Evolutionary conservation across 2,113 vertebrate genomes (phyloP), one percentile per base, ranked within the genome.

Genomic region (Ursus arctos): DNA sequence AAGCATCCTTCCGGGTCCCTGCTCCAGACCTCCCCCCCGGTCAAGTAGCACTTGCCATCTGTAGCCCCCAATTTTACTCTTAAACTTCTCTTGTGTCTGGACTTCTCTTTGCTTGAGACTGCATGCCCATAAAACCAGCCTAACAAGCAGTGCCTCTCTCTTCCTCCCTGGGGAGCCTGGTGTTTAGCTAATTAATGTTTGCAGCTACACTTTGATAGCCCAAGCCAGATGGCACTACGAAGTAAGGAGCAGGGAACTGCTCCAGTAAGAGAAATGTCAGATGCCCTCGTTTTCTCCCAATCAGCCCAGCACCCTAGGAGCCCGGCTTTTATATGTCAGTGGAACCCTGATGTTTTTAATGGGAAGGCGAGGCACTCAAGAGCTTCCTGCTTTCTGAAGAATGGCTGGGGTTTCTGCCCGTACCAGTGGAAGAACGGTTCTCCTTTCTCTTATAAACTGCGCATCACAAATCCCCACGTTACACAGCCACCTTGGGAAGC

Each of bases 101-200:
- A 93, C 47, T 72, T 91, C 40, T 96, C 83, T 92, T 95, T 67
- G 63, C 84, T 91, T 98, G 80, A 77, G 16, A 72, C 33, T 47
- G 5, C 87, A 18, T 86, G 22, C 16, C 11, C 87, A 74, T 80
- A 93, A 97, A 95, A 89, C 92, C 77, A 91, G 33, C 33, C 53
- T 97, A 95, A 83, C 53, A 80, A 91, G 59, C 18, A 16, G 28
- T 61, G 40, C 18, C 57, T 15, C 47, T n/a, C 57, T 40, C 88
- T 65, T 76, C 71, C 71, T 95, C 95, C 63, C 85, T 59, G 85
- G 93, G 94, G 77, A 97, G 79, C 79, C 94, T 82, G n/a, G n/a
- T 91, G 15, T 92, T 97, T 95, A 79, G 59, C 90, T 94, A 98
- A 97, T 96, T 98, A 96, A 92, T 91, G 87, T 95, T 95, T 95